Base-by-base conservation (phyloP, 2,797 vertebrate genomes). In the Poecilia wingei region DNA sequence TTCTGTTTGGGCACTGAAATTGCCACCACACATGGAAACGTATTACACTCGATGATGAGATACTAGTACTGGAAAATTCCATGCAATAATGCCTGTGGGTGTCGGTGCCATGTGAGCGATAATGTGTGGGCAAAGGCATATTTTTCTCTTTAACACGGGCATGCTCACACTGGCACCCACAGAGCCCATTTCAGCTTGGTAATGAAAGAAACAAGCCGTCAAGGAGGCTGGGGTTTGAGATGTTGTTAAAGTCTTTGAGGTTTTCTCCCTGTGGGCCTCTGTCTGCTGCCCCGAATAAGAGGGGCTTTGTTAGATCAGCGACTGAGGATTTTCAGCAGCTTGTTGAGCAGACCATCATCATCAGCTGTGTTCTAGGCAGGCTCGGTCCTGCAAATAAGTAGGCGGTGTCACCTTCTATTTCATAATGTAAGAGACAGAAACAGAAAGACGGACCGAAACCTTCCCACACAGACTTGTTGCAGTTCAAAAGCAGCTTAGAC, bases 201-300 rank as follows among this genome's bases (percentile, higher is more conserved):
- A 94, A 95, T 94, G 91, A 95, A 93, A 93, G 91, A 93, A 94
- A 90, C 85, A 92, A 92, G 92, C 89, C 82, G 79, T 92, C 92
- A 89, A 92, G 88, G 79, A 91, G 91, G 91, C 92, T 90, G 88
- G 89, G 86, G 91, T 94, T 94, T 93, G 92, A 94, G 94, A 91
- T 94, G 94, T 93, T 94, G 92, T 95, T 95, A 94, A 95, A 94
- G 93, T 93, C 91, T 94, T 93, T 94, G 91, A 93, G 91, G 92
- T 93, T 93, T 94, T 93, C 91, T 93, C 90, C 92, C 94, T 72
- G 88, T 90, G 91, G 92, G 91, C 92, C 91, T 91, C 91, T 88
- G 93, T 93, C 91, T 93, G 92, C 92, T 86, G 89, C 89, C 86
- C 88, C 20, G 89, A 94, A 92, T 95, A 93, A 94, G 91, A 94